Conservation (phyloP, 1,140 invertebrate genomes). For the Chelonus insularis region DNA sequence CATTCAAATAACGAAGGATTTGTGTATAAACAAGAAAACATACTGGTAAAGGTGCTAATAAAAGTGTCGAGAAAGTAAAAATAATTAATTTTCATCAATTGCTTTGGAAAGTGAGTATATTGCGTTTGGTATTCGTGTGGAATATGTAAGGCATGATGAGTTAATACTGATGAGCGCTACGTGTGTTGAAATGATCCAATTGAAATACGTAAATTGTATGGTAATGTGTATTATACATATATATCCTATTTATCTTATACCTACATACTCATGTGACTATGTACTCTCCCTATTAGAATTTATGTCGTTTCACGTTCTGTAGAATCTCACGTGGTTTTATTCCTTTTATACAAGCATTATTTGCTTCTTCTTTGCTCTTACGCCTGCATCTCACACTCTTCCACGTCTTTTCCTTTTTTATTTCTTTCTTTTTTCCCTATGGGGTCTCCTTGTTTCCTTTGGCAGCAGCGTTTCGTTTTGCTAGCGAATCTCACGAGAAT, state of each 20-base stretch:
- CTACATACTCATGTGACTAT: background rate
- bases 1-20: no score
- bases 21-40: no score
- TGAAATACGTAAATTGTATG: slow-evolving; percentile 4
- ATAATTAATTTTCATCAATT: no score
- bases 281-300: slow-evolving; percentile 28
- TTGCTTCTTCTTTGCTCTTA: background rate
- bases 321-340: slow-evolving; percentile 22
- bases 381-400: background rate
- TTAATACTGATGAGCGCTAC: background rate
- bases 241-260: background rate
- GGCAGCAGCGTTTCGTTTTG: slow-evolving; percentile 22
- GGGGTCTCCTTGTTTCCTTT: slow-evolving; percentile 18
- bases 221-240: background rate
- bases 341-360: slow-evolving; percentile 18
- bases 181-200: slow-evolving; percentile 7
- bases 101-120: no score
- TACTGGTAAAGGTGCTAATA: no score
- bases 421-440: background rate
- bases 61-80: no score
- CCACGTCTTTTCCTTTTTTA: background rate
- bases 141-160: background rate
- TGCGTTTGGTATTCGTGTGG: background rate
- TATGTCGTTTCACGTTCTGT: slow-evolving; percentile 29
- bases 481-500: slow-evolving; percentile 21